phyloP scores from a whole-genome alignment of 2,113 vertebrate genomes.

The Heterotis niloticus region DNA sequence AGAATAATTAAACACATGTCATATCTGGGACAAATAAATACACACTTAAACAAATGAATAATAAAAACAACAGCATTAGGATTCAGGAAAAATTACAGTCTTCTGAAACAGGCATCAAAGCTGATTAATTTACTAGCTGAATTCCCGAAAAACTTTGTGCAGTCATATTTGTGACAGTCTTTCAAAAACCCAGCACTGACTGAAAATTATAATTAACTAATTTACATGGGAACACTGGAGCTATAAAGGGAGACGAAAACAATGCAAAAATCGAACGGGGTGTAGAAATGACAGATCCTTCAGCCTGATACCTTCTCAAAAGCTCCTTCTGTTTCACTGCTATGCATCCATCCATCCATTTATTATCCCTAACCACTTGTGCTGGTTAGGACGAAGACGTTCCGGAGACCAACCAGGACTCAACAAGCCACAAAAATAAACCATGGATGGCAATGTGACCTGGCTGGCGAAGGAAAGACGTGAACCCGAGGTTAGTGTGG shows the following conservation, averaged over 20 bases:
- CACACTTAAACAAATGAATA: conserved; percentile 2
- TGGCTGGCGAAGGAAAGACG: too few species aligned
- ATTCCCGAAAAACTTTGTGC: not conserved
- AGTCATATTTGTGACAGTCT: not conserved
- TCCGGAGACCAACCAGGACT: too few species aligned
- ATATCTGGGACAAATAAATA: not conserved
- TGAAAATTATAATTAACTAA: conserved; percentile 6
- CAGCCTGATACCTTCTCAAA: not conserved
- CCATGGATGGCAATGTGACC: too few species aligned
- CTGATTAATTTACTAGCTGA: conserved; percentile 5
- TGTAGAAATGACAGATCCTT: not conserved
- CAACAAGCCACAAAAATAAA: too few species aligned
- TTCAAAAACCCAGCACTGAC: conserved; percentile 9
- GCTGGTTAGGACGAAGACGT: too few species aligned
- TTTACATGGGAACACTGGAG: not conserved
- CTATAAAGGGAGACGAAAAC: not conserved
- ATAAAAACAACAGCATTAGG: not conserved
- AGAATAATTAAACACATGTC: not conserved
- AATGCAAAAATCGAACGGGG: not conserved
- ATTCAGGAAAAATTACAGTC: not conserved
- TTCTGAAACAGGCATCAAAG: not conserved
- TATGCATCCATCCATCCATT: too few species aligned
- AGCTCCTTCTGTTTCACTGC: too few species aligned
- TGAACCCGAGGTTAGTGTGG: too few species aligned
- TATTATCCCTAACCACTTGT: too few species aligned